Percentiles rank a stretch among this genome's conserved stretches.
Evolutionary conservation across 2,888 invertebrate species (phyloP).

Genomic region (Idaea aversata): DNA sequence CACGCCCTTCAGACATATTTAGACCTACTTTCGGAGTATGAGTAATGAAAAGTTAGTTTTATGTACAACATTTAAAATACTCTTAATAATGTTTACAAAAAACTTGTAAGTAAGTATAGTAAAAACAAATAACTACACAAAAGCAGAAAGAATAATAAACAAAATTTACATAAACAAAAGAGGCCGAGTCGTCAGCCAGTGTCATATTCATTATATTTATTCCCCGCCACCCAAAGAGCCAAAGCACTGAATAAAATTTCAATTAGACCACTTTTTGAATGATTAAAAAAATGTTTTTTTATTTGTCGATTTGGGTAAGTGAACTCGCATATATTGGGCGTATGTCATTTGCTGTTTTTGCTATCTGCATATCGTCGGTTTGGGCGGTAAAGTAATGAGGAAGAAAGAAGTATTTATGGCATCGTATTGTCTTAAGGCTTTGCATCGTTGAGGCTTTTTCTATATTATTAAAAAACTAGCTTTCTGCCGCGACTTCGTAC

Average conservation of each 20-base stretch:
- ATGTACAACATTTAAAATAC: too few relatives aligned
- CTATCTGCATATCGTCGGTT: constrained; percentile 55
- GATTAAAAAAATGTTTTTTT: constrained; percentile 60
- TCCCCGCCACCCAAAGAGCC: constrained; percentile 71
- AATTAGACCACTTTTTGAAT: constrained; percentile 70
- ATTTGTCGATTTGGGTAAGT: constrained; percentile 76
- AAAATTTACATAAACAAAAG: constrained; percentile 55
- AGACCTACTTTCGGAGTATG: too few relatives aligned
- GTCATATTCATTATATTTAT: constrained; percentile 65
- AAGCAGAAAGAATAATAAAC: background rate
- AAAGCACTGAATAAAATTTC: constrained; percentile 75
- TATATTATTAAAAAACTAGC: too few relatives aligned
- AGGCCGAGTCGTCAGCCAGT: constrained; percentile 48
- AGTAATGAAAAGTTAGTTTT: too few relatives aligned
- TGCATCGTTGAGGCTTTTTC: background rate
- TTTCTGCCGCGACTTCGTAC: too few relatives aligned
- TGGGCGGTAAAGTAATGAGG: constrained; percentile 76
- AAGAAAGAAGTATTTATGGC: constrained; percentile 69
- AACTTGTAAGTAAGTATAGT: background rate
- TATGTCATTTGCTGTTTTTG: constrained; percentile 77
- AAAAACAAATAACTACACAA: background rate
- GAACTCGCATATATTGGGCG: constrained; percentile 64
- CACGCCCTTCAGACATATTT: too few relatives aligned
- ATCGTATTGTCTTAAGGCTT: constrained; percentile 43
- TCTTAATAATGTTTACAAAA: background rate